Evolutionary conservation across 2,888 invertebrate genomes (phyloP).

Genomic region (Malthinus flaveolus): DNA sequence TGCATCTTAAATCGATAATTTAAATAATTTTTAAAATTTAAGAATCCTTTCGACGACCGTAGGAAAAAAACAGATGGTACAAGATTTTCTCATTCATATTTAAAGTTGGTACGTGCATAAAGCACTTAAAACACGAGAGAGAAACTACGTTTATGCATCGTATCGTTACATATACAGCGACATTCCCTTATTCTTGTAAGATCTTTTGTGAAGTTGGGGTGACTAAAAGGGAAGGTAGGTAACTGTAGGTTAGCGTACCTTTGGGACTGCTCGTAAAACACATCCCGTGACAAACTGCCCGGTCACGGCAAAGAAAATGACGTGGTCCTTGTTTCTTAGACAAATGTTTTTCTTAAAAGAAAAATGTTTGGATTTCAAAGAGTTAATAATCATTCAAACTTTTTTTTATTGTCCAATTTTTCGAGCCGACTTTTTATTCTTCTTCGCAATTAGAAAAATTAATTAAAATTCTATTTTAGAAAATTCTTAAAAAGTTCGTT

Average conservation of each 20-base stretch:
- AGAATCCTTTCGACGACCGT: not conserved
- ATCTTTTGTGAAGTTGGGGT: conserved; percentile 34
- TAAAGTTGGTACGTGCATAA: conserved; percentile 19
- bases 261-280: conserved; percentile 55
- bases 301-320: conserved; percentile 25
- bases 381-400: not conserved
- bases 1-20: not conserved
- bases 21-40: not conserved
- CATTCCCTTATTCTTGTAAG: conserved; percentile 29
- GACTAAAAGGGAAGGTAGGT: conserved; percentile 55
- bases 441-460: too few relatives aligned
- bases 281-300: conserved; percentile 53
- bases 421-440: not conserved
- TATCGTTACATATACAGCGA: conserved; percentile 22
- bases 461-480: too few relatives aligned
- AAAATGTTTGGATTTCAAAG: conserved; percentile 13
- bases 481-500: too few relatives aligned
- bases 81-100: conserved; percentile 18
- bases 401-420: not conserved
- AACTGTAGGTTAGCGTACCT: conserved; percentile 55
- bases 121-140: conserved; percentile 25
- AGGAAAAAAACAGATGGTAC: conserved; percentile 4
- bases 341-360: conserved; percentile 14
- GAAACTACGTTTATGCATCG: conserved; percentile 27
- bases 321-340: conserved; percentile 24